Percentiles rank a stretch among this genome's conserved stretches.
These are phyloP conservation scores for Bombylius discolor DNA, from an alignment of 2,888 invertebrate species.

Conservation along the genomic window DNA sequence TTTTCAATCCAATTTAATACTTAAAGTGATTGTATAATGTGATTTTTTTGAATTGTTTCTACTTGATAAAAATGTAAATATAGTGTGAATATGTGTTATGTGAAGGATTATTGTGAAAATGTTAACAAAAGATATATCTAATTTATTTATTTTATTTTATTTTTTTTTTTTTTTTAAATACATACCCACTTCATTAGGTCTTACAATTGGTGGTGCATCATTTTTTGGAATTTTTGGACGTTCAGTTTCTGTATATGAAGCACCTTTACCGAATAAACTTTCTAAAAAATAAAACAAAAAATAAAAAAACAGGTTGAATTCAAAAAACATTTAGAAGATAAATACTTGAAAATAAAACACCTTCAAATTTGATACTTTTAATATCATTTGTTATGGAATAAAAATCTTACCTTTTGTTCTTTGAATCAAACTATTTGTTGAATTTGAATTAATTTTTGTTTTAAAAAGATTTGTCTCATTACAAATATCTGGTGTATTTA, in stretches of 20 bases:
- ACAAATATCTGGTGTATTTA: slow-evolving; percentile 28
- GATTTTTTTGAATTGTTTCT: too few species aligned
- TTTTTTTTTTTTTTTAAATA: slow-evolving; percentile 15
- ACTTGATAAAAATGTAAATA: background rate
- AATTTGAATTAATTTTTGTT: background rate
- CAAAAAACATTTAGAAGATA: too few species aligned
- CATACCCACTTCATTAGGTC: slow-evolving; percentile 50
- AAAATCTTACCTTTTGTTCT: slow-evolving; percentile 64
- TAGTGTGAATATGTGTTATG: slow-evolving; percentile 6
- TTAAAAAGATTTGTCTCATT: background rate
- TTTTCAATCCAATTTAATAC: too few species aligned
- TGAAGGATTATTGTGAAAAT: too few species aligned
- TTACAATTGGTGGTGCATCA: slow-evolving; percentile 41
- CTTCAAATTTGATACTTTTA: too few species aligned
- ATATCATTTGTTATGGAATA: too few species aligned
- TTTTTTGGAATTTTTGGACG: slow-evolving; percentile 25
- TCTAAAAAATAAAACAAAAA: background rate
- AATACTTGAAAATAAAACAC: too few species aligned
- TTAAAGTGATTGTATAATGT: too few species aligned
- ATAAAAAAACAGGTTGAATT: too few species aligned
- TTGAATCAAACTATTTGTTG: slow-evolving; percentile 41
- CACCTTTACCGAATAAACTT: slow-evolving; percentile 38
- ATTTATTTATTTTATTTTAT: background rate
- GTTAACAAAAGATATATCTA: too few species aligned
- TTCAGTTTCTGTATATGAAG: slow-evolving; percentile 40